A percentile compares a stretch with the other conserved stretches of the same genome.
Evolutionary conservation across 2,113 vertebrate genomes (phyloP).

Genomic region (Petaurus breviceps): DNA sequence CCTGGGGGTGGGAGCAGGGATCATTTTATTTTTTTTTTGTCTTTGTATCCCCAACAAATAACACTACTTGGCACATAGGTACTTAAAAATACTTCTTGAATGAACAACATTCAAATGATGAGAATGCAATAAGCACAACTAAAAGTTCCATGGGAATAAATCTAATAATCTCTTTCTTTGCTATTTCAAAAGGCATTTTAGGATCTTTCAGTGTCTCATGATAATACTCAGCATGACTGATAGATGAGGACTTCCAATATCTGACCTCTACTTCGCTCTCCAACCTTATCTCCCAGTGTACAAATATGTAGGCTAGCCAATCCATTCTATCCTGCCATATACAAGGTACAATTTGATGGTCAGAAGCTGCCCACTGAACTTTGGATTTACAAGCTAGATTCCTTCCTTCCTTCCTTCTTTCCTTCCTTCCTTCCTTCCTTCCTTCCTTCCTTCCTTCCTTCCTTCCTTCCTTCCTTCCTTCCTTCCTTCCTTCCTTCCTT

Average conservation of each 20-base stretch:
- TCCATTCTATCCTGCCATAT: background rate
- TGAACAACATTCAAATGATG: background rate
- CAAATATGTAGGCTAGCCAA: too few species aligned
- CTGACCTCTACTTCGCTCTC: background rate
- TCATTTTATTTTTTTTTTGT: background rate
- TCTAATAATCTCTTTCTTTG: background rate
- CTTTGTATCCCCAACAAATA: background rate
- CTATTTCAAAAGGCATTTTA: background rate
- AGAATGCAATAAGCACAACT: background rate
- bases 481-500: too few species aligned
- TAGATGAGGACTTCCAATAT: background rate
- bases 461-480: too few species aligned
- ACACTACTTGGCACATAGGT: background rate
- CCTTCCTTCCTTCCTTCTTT: too few species aligned
- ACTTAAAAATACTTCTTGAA: background rate
- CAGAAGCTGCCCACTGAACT: too few species aligned
- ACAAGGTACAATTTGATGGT: too few species aligned
- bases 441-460: too few species aligned
- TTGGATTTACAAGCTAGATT: too few species aligned
- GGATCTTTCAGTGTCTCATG: background rate
- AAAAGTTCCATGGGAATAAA: background rate
- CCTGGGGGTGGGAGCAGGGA: background rate
- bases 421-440: too few species aligned
- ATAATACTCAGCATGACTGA: background rate
- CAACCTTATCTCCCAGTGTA: too few species aligned